A percentile compares a stretch with the other conserved stretches of the same genome.
phyloP scores from a whole-genome alignment of 2,888 invertebrate genomes.

The Drosophila neotestacea region DNA sequence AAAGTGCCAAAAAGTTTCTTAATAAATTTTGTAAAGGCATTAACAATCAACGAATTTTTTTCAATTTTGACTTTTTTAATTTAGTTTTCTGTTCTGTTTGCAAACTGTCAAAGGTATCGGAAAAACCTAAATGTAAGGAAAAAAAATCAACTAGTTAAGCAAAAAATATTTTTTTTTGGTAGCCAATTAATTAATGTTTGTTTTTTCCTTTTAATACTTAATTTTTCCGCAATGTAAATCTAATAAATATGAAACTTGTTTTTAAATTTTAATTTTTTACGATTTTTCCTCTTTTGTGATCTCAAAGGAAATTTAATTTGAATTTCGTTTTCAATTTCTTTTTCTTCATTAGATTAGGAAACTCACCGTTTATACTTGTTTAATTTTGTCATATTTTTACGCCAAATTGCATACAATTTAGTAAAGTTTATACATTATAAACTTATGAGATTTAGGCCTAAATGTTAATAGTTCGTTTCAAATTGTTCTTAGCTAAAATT shows the following conservation, averaged over 20 bases:
- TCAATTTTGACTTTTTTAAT: constrained; percentile 62
- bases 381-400: constrained; percentile 73
- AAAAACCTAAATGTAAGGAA: constrained; percentile 29
- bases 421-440: constrained; percentile 50
- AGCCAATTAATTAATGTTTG: constrained; percentile 39
- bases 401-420: constrained; percentile 67
- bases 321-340: constrained; percentile 15
- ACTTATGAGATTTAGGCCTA: constrained; percentile 61
- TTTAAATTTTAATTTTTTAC: constrained; percentile 16
- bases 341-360: constrained; percentile 79
- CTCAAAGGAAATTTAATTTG: constrained; percentile 13
- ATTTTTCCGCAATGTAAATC: constrained; percentile 66
- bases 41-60: constrained; percentile 83
- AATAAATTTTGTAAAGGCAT: constrained; percentile 83
- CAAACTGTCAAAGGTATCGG: constrained; percentile 39
- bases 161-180: constrained; percentile 16
- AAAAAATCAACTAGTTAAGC: constrained; percentile 38
- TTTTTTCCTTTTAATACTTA: constrained; percentile 28
- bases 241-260: constrained; percentile 48
- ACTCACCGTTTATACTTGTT: constrained; percentile 80
- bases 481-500: constrained; percentile 80
- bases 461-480: constrained; percentile 61
- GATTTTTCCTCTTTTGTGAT: neutral
- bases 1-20: constrained; percentile 60
- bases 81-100: constrained; percentile 65